Conservation (phyloP, 2,797 vertebrate species). For the Danionella dracula region DNA sequence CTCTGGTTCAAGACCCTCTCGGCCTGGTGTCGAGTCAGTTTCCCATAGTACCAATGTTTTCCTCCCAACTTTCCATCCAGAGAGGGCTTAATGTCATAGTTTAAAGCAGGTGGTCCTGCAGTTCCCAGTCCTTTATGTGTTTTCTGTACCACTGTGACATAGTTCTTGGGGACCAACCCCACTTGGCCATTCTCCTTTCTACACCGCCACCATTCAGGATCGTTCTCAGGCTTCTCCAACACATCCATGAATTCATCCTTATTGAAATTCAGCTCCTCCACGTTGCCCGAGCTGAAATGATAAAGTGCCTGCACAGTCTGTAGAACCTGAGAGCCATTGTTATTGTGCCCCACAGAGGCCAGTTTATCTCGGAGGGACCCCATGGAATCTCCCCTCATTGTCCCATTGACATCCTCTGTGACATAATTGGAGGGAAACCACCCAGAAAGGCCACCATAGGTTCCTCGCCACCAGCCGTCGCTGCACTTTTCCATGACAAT, state of each 20-base stretch:
- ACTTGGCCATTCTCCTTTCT: conserved; percentile 65
- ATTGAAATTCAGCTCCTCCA: conserved; percentile 72
- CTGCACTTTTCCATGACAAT: conserved; percentile 93
- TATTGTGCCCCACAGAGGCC: conserved; percentile 62
- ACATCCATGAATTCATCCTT: conserved; percentile 74
- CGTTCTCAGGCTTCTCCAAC: conserved; percentile 72
- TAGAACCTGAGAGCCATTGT: conserved; percentile 57
- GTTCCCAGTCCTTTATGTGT: conserved; percentile 51
- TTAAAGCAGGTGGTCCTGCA: conserved; percentile 61
- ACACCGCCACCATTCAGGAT: conserved; percentile 74
- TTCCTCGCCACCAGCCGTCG: conserved; percentile 89
- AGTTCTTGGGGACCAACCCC: conserved; percentile 71
- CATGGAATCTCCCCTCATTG: conserved; percentile 70
- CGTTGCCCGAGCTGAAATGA: conserved; percentile 69
- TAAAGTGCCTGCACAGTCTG: conserved; percentile 71
- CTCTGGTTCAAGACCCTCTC: conserved; percentile 72
- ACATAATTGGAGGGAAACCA: conserved; percentile 94
- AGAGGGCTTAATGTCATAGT: conserved; percentile 66
- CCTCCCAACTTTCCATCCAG: conserved; percentile 67
- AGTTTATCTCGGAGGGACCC: conserved; percentile 66
- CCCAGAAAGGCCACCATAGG: conserved; percentile 79
- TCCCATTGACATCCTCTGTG: conserved; percentile 81
- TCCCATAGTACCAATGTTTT: conserved; percentile 71
- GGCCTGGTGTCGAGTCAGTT: conserved; percentile 69
- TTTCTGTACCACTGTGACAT: conserved; percentile 66